Conservation (phyloP, 1,140 invertebrate genomes). For the Gonatopus flavifemur region DNA sequence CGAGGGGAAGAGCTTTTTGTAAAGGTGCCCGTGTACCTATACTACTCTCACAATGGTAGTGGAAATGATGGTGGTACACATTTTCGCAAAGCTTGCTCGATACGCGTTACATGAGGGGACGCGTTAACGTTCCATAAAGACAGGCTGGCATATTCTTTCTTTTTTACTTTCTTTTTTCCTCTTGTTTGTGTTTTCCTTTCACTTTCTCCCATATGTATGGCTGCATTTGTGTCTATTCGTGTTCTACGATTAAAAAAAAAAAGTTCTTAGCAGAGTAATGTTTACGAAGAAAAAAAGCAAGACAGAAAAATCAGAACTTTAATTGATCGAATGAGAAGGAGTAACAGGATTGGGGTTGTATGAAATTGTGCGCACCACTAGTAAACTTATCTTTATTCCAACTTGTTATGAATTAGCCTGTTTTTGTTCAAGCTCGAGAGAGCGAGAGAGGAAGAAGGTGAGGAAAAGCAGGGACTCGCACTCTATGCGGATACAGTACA, state of each 20-base stretch:
- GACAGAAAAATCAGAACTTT: too few relatives aligned
- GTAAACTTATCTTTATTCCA: constrained; percentile 34
- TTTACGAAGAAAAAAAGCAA: too few relatives aligned
- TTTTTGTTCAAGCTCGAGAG: neutral
- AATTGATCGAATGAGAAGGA: constrained; percentile 3
- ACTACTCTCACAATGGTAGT: too few relatives aligned
- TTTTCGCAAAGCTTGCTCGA: constrained; percentile 4
- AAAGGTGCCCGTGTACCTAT: neutral
- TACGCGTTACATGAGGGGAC: constrained; percentile 6
- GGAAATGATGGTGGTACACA: too few relatives aligned
- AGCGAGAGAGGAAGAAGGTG: neutral
- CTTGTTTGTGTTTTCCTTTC: constrained; percentile 6
- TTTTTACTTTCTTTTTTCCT: constrained; percentile 3
- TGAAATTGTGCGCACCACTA: constrained; percentile 31
- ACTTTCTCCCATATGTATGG: too few relatives aligned
- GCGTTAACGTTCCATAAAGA: constrained; percentile 8
- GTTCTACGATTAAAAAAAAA: too few relatives aligned
- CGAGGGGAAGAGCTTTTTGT: neutral
- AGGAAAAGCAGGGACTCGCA: neutral
- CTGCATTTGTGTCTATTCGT: too few relatives aligned
- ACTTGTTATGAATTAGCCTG: constrained; percentile 34
- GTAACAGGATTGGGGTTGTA: constrained; percentile 22
- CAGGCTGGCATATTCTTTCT: constrained; percentile 1
- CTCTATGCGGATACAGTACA: too few relatives aligned
- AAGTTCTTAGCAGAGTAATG: too few relatives aligned